phyloP scores from a whole-genome alignment of 2,888 invertebrate genomes.

The Eremobia ochroleuca region DNA sequence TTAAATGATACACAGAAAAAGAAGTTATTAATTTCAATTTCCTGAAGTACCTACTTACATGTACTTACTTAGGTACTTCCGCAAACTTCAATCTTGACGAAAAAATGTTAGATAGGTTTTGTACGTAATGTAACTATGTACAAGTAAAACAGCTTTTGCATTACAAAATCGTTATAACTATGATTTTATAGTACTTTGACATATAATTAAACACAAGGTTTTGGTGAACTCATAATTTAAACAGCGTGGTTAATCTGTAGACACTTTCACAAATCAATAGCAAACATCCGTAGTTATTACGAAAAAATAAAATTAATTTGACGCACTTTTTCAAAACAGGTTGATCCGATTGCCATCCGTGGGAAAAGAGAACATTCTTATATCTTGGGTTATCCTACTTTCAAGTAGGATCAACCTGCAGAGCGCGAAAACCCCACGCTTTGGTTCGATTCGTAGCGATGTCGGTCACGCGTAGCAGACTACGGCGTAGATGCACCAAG shows the following conservation, averaged over 20 bases:
- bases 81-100: background rate
- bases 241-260: slow-evolving; percentile 8
- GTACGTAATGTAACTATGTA: background rate
- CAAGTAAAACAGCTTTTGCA: slow-evolving; percentile 6
- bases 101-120: background rate
- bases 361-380: background rate
- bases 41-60: background rate
- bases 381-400: too few species aligned
- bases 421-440: background rate
- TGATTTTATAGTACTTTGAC: slow-evolving; percentile 4
- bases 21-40: background rate
- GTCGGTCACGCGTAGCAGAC: slow-evolving; percentile 33
- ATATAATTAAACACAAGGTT: slow-evolving; percentile 24
- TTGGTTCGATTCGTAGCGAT: slow-evolving; percentile 25
- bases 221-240: slow-evolving; percentile 17
- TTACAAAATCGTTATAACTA: slow-evolving; percentile 13
- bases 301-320: background rate
- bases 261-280: slow-evolving; percentile 6
- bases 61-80: background rate
- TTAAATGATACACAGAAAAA: background rate
- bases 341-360: background rate
- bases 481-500: slow-evolving; percentile 48
- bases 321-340: background rate
- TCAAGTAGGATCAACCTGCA: background rate
- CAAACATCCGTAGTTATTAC: background rate